Evolutionary conservation across 2,797 vertebrate species (phyloP).

Genomic region (Oryzias sinensis): DNA sequence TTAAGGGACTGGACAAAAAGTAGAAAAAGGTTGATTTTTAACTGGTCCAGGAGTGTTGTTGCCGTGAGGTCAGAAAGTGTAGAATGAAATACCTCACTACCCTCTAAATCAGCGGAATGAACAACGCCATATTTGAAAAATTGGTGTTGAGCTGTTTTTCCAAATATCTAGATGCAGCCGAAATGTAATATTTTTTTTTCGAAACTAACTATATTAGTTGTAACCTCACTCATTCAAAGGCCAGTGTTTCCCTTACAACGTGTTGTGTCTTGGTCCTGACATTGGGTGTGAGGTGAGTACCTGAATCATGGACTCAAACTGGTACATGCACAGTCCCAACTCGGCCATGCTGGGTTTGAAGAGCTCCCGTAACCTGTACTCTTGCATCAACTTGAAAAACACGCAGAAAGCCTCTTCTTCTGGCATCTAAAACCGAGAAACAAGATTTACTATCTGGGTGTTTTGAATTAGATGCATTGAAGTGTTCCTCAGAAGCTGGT

Average conservation of each 20-base stretch:
- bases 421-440: constrained; percentile 85
- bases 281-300: constrained; percentile 62
- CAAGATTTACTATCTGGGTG: neutral
- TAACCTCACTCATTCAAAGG: too few species aligned
- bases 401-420: constrained; percentile 99
- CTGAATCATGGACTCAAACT: constrained; percentile 99
- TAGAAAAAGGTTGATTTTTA: too few species aligned
- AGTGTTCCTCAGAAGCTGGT: constrained; percentile 23
- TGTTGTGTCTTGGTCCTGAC: neutral
- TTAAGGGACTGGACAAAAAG: too few species aligned
- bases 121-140: too few species aligned
- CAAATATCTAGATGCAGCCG: too few species aligned
- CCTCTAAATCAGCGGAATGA: too few species aligned
- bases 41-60: too few species aligned
- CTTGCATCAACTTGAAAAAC: constrained; percentile 99
- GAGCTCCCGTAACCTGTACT: constrained; percentile 96
- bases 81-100: too few species aligned
- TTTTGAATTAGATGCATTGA: neutral
- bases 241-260: neutral
- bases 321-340: constrained; percentile 99
- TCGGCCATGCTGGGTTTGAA: constrained; percentile 99
- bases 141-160: too few species aligned
- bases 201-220: too few species aligned
- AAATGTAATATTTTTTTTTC: too few species aligned
- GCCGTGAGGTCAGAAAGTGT: too few species aligned